These are phyloP conservation scores for Lapara coniferarum DNA, from an alignment of 2,888 invertebrate genomes.

Conservation along the genomic window DNA sequence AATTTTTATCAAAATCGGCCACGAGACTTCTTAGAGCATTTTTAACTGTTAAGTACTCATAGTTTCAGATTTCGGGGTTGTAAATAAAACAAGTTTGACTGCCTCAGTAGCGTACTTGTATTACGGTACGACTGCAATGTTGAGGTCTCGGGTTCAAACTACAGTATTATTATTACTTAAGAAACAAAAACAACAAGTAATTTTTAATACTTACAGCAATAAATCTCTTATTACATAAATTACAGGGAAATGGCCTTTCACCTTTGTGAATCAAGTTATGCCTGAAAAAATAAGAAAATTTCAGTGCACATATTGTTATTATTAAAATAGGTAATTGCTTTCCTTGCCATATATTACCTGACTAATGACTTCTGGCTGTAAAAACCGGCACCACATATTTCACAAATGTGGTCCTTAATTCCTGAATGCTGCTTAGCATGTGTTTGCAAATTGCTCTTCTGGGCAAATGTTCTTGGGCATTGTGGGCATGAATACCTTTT, in stretches of 20 bases:
- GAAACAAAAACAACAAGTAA: conserved; percentile 1
- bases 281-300: conserved; percentile 54
- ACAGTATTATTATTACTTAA: not conserved
- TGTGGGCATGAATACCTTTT: conserved; percentile 76
- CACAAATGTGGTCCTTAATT: conserved; percentile 78
- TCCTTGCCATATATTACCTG: conserved; percentile 51
- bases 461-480: conserved; percentile 74
- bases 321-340: not conserved
- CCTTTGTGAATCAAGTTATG: conserved; percentile 81
- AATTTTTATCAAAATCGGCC: too few species aligned
- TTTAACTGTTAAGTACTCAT: too few species aligned
- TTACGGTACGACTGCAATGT: too few species aligned
- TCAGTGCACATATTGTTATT: not conserved
- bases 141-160: not conserved
- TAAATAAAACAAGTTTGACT: too few species aligned
- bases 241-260: conserved; percentile 75
- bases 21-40: too few species aligned
- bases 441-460: conserved; percentile 68
- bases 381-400: conserved; percentile 79
- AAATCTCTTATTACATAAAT: conserved; percentile 74
- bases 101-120: too few species aligned
- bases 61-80: too few species aligned
- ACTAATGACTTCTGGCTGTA: conserved; percentile 78
- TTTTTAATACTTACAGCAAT: conserved; percentile 71
- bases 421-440: conserved; percentile 78